Percentiles rank a stretch among this genome's conserved stretches.
Evolutionary conservation across 2,113 vertebrate genomes (phyloP).

Genomic region (Malurus melanocephalus): DNA sequence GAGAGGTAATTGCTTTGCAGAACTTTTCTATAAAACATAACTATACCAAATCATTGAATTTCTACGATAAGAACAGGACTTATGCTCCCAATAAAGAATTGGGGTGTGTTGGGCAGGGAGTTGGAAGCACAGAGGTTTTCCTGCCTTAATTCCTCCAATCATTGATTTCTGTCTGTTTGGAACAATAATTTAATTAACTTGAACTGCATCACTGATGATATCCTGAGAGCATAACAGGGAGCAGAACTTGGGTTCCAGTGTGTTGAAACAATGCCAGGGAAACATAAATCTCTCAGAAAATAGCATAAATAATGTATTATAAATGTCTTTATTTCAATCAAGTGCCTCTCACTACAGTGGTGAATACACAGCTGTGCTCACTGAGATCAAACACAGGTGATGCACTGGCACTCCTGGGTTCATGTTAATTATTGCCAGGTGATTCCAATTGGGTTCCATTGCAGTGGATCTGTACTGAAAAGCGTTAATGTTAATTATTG

Average conservation of each 20-base stretch:
- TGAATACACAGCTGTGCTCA: background rate
- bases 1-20: background rate
- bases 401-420: background rate
- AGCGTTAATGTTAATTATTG: too few species aligned
- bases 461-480: background rate
- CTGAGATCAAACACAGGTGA: background rate
- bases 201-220: too few species aligned
- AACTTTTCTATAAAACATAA: background rate
- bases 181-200: background rate
- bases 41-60: background rate
- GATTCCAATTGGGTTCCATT: background rate
- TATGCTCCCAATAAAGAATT: rapidly evolving
- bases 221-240: background rate
- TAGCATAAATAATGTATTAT: background rate
- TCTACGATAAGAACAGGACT: background rate
- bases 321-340: background rate
- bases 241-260: background rate
- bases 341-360: background rate
- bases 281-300: background rate
- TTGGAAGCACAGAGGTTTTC: background rate
- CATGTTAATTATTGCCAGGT: background rate
- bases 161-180: background rate
- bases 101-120: background rate
- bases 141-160: background rate
- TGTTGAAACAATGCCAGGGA: background rate